Base-by-base conservation (phyloP, 2,113 vertebrate species). In the Camelus bactrianus region DNA sequence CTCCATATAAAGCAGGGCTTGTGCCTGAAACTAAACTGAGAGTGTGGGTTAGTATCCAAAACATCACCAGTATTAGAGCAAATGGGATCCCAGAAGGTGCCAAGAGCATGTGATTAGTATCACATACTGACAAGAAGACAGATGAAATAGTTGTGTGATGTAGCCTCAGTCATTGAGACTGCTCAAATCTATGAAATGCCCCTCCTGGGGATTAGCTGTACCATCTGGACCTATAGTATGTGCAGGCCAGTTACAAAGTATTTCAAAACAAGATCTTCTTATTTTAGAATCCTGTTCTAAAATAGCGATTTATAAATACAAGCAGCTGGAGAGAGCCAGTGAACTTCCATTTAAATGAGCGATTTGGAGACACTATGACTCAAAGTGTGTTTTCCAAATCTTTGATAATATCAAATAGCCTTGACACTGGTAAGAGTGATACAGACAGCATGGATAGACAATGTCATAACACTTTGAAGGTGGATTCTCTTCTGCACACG, bases 261-360 rank as follows among this genome's bases (percentile, higher is more conserved):
- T 75, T 96, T 96, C 77, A 92, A 94, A 97, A 96, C 80, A 76
- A 97, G 62, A 67, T 77, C 50, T 80, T 77, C 91, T 97, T 93
- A 96, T 84, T 97, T 94, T 96, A 97, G 91, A 91, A 91, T 70
- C n/a, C 52, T 42, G 3, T 77, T 97, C 94, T 96, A 93, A 97
- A 97, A 96, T 92, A 96, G 82, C 60, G 89, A 58, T 84, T 95
- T 80, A 48, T 96, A 65, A 93, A 96, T 79, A 73, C 76, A 94
- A 65, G 52, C 91, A 97, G 72, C 91, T 97, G 94, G 91, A 96
- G 52, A 81, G 46, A 94, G 28, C 20, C 20, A 54, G 38, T 95
- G 94, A 88, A 94, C 80, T 86, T 94, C 64, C 91, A 65, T 82
- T 81, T 73, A 79, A 95, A 95, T 76, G 69, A 97, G 82, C 54